phyloP scores from a whole-genome alignment of 2,888 invertebrate genomes.

The Scaptomyza tumidula region DNA sequence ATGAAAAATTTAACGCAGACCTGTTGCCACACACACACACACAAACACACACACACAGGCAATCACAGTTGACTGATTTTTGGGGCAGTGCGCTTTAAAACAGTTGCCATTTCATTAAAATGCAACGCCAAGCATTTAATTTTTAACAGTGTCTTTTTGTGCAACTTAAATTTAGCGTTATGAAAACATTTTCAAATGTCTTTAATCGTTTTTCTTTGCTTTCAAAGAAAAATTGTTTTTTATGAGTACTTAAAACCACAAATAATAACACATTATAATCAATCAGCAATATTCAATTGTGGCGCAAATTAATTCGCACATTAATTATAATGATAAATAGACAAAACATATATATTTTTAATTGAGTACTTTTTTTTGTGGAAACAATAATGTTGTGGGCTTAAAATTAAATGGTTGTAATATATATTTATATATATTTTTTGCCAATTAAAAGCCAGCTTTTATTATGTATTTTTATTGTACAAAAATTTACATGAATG shows the following conservation, averaged over 20 bases:
- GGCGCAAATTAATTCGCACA: constrained; percentile 16
- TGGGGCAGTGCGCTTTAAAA: constrained; percentile 57
- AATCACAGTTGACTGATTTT: constrained; percentile 36
- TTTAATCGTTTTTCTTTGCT: constrained; percentile 26
- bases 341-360: constrained; percentile 1
- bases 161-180: constrained; percentile 56
- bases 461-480: background rate
- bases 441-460: constrained; percentile 13
- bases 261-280: background rate
- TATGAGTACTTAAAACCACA: background rate
- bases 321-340: constrained; percentile 20
- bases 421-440: background rate
- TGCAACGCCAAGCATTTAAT: constrained; percentile 35
- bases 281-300: background rate
- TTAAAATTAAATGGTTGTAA: constrained; percentile 1
- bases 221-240: background rate
- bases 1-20: constrained; percentile 75
- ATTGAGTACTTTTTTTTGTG: background rate
- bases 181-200: constrained; percentile 39
- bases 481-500: background rate
- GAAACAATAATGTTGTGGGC: background rate
- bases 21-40: constrained; percentile 62
- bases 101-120: constrained; percentile 78
- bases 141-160: constrained; percentile 27
- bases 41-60: background rate